Conservation (phyloP, 2,888 invertebrate genomes). For the Cheilosia variabilis region DNA sequence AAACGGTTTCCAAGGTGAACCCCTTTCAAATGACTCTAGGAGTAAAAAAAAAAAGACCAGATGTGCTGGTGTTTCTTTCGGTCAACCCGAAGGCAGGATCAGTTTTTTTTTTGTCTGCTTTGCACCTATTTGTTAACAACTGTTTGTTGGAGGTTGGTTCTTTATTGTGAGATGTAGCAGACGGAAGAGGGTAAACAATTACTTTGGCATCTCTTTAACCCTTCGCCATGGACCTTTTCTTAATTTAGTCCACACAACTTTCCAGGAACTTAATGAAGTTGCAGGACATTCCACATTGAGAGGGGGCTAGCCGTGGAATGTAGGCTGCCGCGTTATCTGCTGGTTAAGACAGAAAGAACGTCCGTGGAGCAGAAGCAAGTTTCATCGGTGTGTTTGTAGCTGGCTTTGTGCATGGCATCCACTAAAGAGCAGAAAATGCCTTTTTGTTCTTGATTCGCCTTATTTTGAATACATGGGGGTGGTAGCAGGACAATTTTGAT, state of each 20-base stretch:
- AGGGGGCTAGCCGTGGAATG: slow-evolving; percentile 24
- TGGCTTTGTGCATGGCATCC: too few species aligned
- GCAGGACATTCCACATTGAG: slow-evolving; percentile 8
- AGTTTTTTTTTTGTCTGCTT: background rate
- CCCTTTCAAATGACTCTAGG: slow-evolving; percentile 1
- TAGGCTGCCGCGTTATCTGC: background rate
- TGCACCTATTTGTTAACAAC: background rate
- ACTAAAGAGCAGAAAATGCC: too few species aligned
- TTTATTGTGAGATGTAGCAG: background rate
- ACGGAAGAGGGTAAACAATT: slow-evolving; percentile 9
- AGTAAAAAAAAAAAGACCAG: background rate
- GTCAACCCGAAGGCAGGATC: slow-evolving; percentile 24
- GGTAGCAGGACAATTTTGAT: too few species aligned
- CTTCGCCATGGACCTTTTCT: background rate
- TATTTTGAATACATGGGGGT: too few species aligned
- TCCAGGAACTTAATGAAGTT: slow-evolving; percentile 25
- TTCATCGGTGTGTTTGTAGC: too few species aligned
- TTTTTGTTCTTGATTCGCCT: too few species aligned
- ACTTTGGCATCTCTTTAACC: slow-evolving; percentile 4
- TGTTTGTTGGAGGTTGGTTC: background rate
- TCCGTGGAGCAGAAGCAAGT: background rate
- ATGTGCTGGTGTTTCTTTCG: slow-evolving; percentile 9
- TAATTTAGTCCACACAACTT: slow-evolving; percentile 22
- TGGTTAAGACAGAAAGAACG: background rate
- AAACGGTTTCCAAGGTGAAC: background rate